A percentile compares a stretch with the other conserved stretches of the same genome.
These are phyloP conservation scores for Charadrius vociferus DNA, from an alignment of 2,113 vertebrate species.

Conservation along the genomic window DNA sequence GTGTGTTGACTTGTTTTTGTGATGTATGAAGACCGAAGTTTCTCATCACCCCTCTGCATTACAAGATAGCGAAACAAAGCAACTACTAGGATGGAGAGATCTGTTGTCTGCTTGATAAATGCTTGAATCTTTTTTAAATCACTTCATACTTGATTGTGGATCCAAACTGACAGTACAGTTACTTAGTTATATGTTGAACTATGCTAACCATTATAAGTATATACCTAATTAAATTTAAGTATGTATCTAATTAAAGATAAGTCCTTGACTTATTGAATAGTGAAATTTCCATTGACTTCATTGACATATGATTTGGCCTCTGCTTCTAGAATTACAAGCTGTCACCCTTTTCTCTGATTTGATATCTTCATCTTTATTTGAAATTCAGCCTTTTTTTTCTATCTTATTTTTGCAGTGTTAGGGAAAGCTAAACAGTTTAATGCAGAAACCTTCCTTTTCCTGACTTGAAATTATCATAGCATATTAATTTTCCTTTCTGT, in stretches of 20 bases:
- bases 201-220: not conserved
- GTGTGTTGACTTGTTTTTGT: not conserved
- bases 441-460: not conserved
- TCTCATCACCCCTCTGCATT: not conserved
- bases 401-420: not conserved
- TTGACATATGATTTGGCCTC: not conserved
- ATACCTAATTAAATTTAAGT: not conserved
- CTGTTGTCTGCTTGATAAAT: not conserved
- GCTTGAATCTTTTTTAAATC: not conserved
- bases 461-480: not conserved
- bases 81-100: not conserved
- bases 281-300: not conserved
- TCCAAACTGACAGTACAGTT: not conserved
- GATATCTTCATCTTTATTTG: not conserved
- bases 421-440: not conserved
- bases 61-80: not conserved
- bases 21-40: not conserved
- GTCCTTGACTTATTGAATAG: not conserved
- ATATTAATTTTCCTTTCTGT: not conserved
- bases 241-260: not conserved
- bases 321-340: not conserved
- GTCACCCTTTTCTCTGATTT: not conserved
- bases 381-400: not conserved
- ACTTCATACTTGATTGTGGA: not conserved
- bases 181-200: not conserved